Evolutionary conservation across 2,797 vertebrate genomes (phyloP), one percentile per base, ranked within the genome.

Genomic region (Urophycis tenuis): DNA sequence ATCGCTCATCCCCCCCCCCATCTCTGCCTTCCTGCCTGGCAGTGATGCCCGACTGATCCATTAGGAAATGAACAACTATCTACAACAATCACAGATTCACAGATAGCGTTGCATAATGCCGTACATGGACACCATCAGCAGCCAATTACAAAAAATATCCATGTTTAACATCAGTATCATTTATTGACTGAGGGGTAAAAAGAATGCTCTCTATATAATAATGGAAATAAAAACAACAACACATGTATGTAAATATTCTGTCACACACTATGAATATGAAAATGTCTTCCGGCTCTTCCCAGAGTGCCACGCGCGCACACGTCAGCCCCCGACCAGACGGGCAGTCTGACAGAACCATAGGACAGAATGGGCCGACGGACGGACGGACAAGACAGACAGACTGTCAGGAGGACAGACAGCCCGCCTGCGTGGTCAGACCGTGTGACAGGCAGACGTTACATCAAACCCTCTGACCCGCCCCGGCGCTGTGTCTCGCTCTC

Each of bases 1-100:
- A 88, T 85, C 45, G 5, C 17, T 14, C 76, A 75, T 76, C 25
- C 15, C 8, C 70, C 22, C 75, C 11, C 80, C 64, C 53, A 22
- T 64, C 25, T 11, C 67, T 70, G 2, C 30, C 9, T 25, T 67
- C 29, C 29, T 12, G n/a, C n/a, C 64, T 67, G 39, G 15, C 39
- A 15, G 39, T 41, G 39, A 41, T 15, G 39, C 11, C 39, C 14
- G 39, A 3, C 39, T n/a, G 45, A 19, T 14, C 45, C 12, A 5
- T 19, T 49, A 49, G 3, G 5, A 49, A 49, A 22, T 49, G 19
- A n/a, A 53, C 17, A 19, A 53, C 14, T 22, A 22, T 60, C 29
- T 29, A 64, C 9, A 25, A 29, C 53, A 25, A 53, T 53, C 49
- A 53, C 19, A 64, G n/a, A 64, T n/a, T n/a, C n/a, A n/a, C n/a